Evolutionary conservation across 2,113 vertebrate genomes (phyloP).

Genomic region (Opisthocomus hoazin): DNA sequence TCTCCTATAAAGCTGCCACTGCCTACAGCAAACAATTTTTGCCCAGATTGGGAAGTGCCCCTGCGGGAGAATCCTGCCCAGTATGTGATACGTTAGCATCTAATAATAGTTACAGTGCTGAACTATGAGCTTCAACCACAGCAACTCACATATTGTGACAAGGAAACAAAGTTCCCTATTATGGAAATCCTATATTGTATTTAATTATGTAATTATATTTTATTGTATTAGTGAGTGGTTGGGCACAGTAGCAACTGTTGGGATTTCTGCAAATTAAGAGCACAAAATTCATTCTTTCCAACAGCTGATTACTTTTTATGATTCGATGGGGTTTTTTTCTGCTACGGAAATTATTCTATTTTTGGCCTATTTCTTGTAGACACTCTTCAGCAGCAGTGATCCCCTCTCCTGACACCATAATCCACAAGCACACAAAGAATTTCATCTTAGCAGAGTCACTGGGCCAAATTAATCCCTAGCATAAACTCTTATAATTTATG

Average conservation of each 20-base stretch:
- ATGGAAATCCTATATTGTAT: constrained; percentile 67
- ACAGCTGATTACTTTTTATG: constrained; percentile 54
- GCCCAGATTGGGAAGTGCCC: background rate
- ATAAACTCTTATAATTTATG: background rate
- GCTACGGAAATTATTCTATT: constrained; percentile 36
- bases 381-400: constrained; percentile 3
- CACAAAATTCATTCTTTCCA: constrained; percentile 47
- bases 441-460: background rate
- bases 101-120: background rate
- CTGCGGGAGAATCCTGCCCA: background rate
- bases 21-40: background rate
- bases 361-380: constrained; percentile 37
- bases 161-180: constrained; percentile 67
- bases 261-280: constrained; percentile 53
- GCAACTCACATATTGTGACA: constrained; percentile 47
- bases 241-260: constrained; percentile 28
- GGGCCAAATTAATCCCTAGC: background rate
- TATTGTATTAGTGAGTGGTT: constrained; percentile 63
- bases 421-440: background rate
- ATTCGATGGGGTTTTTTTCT: constrained; percentile 2
- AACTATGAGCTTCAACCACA: background rate
- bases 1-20: background rate
- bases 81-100: background rate
- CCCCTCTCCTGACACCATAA: background rate
- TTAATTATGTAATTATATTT: constrained; percentile 73